Evolutionary conservation across 2,113 vertebrate species (phyloP).

Genomic region (Tetrax tetrax): DNA sequence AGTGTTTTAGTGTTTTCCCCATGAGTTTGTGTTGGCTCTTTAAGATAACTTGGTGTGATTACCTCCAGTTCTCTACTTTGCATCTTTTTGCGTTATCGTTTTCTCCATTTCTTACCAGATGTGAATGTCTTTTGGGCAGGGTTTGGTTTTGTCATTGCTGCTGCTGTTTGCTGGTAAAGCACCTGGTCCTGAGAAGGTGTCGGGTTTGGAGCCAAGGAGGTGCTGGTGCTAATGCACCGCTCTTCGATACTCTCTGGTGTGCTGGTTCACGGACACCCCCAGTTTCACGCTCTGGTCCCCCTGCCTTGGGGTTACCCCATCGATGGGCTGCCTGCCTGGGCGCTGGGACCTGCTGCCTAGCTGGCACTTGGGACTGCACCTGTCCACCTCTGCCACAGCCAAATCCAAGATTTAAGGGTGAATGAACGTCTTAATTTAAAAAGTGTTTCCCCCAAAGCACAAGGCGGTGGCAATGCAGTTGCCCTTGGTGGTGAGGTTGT

Average conservation of each 20-base stretch:
- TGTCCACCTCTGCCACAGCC: neutral
- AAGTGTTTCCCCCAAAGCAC: fast-evolving
- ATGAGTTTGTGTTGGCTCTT: neutral
- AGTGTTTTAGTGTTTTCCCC: neutral
- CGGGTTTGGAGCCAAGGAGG: neutral
- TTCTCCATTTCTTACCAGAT: neutral
- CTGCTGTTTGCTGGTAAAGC: neutral
- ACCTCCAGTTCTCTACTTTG: neutral
- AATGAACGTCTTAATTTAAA: neutral
- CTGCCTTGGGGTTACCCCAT: neutral
- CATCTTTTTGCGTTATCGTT: neutral
- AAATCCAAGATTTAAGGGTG: neutral
- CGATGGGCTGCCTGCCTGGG: fast-evolving
- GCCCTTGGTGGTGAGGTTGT: neutral
- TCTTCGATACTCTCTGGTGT: neutral
- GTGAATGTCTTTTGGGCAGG: neutral
- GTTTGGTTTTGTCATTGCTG: neutral
- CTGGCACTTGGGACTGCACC: neutral
- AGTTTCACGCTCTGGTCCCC: neutral
- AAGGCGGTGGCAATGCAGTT: no score
- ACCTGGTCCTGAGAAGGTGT: neutral
- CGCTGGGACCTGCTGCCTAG: neutral
- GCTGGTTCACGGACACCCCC: neutral
- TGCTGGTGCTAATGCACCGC: neutral
- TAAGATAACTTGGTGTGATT: fast-evolving